Evolutionary conservation across 2,797 vertebrate species (phyloP).

Genomic region (Hirundo rustica): DNA sequence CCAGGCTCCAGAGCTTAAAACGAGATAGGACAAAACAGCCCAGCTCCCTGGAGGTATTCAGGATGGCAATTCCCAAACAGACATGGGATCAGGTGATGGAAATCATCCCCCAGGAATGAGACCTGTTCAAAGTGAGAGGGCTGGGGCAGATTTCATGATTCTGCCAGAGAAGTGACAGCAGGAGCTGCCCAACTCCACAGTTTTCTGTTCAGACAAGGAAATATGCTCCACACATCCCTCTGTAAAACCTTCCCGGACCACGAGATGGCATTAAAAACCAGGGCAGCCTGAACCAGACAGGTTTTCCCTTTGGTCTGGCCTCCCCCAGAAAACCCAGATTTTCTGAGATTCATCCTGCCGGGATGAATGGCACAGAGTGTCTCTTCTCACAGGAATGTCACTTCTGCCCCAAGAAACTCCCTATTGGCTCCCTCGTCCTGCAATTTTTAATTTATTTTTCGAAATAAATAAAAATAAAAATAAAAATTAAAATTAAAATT

Average conservation of each 20-base stretch:
- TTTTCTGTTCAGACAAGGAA: background rate
- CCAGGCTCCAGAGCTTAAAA: background rate
- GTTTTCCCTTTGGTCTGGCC: background rate
- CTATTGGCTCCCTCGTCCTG: fast-evolving
- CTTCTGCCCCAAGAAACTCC: background rate
- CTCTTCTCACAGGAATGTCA: background rate
- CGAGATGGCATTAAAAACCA: constrained; percentile 49
- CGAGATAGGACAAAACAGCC: background rate
- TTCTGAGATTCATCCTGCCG: background rate
- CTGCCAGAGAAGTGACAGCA: background rate
- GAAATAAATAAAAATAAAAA: background rate
- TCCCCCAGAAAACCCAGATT: background rate
- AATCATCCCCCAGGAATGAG: background rate
- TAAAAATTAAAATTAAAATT: too few species aligned
- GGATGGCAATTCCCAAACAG: background rate
- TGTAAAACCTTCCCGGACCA: background rate
- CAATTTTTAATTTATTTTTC: background rate
- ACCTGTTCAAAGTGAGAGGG: background rate
- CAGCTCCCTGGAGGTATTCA: background rate
- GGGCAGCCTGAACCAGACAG: background rate
- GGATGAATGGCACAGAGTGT: fast-evolving
- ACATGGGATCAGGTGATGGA: background rate
- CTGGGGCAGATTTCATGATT: fast-evolving
- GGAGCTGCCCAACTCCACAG: background rate
- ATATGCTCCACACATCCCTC: fast-evolving